Conservation (phyloP, 2,888 invertebrate genomes). For the Spisula subtruncata region DNA sequence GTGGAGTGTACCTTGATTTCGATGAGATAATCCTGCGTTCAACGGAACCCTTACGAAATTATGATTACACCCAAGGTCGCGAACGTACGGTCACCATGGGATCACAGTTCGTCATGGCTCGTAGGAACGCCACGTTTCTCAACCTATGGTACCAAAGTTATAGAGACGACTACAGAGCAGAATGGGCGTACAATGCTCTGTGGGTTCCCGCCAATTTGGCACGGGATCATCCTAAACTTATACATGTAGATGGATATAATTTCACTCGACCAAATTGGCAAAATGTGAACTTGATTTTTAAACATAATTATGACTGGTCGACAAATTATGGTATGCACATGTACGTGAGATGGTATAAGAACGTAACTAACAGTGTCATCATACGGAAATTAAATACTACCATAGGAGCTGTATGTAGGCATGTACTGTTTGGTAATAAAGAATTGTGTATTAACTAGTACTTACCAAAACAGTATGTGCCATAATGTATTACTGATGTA, state of each 20-base stretch:
- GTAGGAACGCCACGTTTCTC: slow-evolving; percentile 65
- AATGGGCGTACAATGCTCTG: slow-evolving; percentile 61
- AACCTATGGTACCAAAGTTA: slow-evolving; percentile 63
- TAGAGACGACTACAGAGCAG: slow-evolving; percentile 49
- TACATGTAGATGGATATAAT: slow-evolving; percentile 68
- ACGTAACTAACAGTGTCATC: slow-evolving; percentile 41
- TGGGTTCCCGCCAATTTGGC: slow-evolving; percentile 60
- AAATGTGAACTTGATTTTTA: slow-evolving; percentile 53
- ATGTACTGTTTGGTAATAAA: slow-evolving; percentile 67
- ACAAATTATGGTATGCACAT: slow-evolving; percentile 69
- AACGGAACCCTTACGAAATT: slow-evolving; percentile 52
- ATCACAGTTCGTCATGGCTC: slow-evolving; percentile 65
- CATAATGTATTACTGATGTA: no score
- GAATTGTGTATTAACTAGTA: slow-evolving; percentile 53
- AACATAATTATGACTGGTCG: slow-evolving; percentile 65
- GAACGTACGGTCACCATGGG: slow-evolving; percentile 59
- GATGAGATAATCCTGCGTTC: slow-evolving; percentile 65
- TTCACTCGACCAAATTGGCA: slow-evolving; percentile 68
- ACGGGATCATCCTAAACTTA: slow-evolving; percentile 56
- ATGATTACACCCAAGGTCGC: slow-evolving; percentile 62
- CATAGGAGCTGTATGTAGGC: slow-evolving; percentile 63
- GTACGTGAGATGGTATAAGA: slow-evolving; percentile 59
- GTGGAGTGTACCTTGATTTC: slow-evolving; percentile 68
- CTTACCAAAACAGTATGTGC: no score
- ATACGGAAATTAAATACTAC: slow-evolving; percentile 69